These are phyloP conservation scores for Ranitomeya imitator DNA, from an alignment of 2,113 vertebrate genomes.

Conservation along the genomic window DNA sequence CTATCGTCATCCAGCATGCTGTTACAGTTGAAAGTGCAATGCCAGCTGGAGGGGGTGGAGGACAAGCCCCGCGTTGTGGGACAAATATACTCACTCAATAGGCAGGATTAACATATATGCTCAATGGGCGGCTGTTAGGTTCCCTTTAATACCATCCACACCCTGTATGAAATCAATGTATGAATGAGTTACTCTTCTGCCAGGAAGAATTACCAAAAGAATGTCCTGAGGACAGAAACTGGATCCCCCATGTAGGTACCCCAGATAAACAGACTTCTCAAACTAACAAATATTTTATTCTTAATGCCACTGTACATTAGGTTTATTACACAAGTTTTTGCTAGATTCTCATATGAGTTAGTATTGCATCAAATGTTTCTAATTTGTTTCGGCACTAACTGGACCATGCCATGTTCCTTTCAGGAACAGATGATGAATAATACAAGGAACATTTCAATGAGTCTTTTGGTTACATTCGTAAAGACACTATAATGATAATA, in stretches of 20 bases:
- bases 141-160: background rate
- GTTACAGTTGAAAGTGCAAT: no score
- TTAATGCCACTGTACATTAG: conserved; percentile 2
- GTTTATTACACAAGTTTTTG: background rate
- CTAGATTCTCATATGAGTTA: background rate
- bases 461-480: conserved; percentile 7
- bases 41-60: no score
- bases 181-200: background rate
- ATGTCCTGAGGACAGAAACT: background rate
- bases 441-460: background rate
- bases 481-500: background rate
- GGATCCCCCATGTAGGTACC: background rate
- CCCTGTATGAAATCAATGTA: background rate
- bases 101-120: no score
- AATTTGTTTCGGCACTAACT: background rate
- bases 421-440: background rate
- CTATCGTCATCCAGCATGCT: no score
- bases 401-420: background rate
- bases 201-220: background rate
- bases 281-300: background rate
- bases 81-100: no score
- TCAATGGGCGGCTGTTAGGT: no score
- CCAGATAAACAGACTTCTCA: conserved; percentile 3
- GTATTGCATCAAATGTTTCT: conserved; percentile 1
- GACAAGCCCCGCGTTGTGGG: no score